Base-by-base conservation (phyloP, 2,888 invertebrate genomes). In the Onchidella celtica region DNA sequence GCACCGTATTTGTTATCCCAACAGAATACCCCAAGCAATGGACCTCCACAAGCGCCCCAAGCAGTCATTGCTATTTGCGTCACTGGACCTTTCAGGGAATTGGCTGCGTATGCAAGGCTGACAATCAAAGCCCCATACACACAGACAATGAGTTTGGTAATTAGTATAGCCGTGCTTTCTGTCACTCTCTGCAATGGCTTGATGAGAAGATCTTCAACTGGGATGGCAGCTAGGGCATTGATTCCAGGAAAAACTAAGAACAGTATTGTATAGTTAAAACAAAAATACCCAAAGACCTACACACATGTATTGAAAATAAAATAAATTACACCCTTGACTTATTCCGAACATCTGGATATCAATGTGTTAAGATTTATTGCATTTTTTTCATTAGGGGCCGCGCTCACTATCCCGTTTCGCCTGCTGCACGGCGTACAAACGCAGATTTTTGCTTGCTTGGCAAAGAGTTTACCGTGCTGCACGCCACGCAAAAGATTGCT, bases 151-250 rank as follows among this genome's bases (percentile, higher is more conserved):
- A 86, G 0, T 79, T 88, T 87, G 21, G 87, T 87, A 3, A 86
- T 80, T 1, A 85, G 17, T 17, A 87, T 88, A 32, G 83, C 85
- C 3, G 65, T 85, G 32, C 38, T 59, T 29, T 87, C 86, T 59
- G 78, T 70, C 0, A 78, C 34, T 0, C 72, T 79, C 11, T 59
- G 40, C 1, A 87, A 32, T 9, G 81, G 80, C 14, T 63, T 63
- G 1, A 68, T 84, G 17, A 89, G 81, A 34, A 89, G 68, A 63
- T 89, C 89, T 63, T 87, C 86, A 40, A 87, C 79, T 0, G 88
- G 87, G 77, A 87, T 89, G 34, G 88, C 88, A 6, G 87, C 84
- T 83, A 89, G 80, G 0, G 88, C 83, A 66, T 88, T 89, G 34
- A 89, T 87, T 29, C 89, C 89, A 72, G 47, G 3, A 32, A 11